Base-by-base conservation (phyloP, 2,888 invertebrate species). In the Leptopilina syphax region DNA sequence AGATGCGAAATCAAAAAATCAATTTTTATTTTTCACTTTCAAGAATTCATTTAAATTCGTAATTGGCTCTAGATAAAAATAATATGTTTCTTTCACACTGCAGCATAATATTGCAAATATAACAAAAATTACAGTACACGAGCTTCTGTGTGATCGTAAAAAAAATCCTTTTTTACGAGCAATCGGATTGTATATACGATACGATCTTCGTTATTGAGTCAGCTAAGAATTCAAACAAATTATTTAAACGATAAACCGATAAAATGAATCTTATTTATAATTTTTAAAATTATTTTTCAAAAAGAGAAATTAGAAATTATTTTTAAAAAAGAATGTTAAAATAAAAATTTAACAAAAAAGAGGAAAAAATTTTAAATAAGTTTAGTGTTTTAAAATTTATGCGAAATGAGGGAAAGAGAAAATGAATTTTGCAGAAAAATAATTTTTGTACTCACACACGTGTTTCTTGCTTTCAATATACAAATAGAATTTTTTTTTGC, bases 1-100 rank as follows among this genome's bases (percentile, higher is more conserved):
- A 63, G 9, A 24, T 63, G 63, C 63, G 24, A 63, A 63, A 63
- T 63, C 63, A 63, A 63, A 63, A 63, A 63, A 63, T 60, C n/a
- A 18, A 50, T 50, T 50, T 50, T 18, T 63, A 24, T 63, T 63
- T 63, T 24, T 63, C 63, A 63, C 63, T 63, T 63, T 63, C 63
- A 24, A 63, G 63, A 63, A 63, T 63, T 63, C 24, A 63, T 63
- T 63, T 63, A 63, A 63, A 63, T 63, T 63, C 24, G 24, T 63
- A 24, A 63, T 63, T 63, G 24, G 6, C 9, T 63, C 63, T 63
- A 63, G 63, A 63, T 63, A 63, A 63, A 63, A n/a, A 60, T 57
- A 60, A 60, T 34, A 60, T 8, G 8, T 63, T 63, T 63, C 24
- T 63, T 63, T 63, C 24, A 63, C 8, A 63, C 18, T 18, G 44